Evolutionary conservation across 2,888 invertebrate species (phyloP).

Genomic region (Ligdia adustata): DNA sequence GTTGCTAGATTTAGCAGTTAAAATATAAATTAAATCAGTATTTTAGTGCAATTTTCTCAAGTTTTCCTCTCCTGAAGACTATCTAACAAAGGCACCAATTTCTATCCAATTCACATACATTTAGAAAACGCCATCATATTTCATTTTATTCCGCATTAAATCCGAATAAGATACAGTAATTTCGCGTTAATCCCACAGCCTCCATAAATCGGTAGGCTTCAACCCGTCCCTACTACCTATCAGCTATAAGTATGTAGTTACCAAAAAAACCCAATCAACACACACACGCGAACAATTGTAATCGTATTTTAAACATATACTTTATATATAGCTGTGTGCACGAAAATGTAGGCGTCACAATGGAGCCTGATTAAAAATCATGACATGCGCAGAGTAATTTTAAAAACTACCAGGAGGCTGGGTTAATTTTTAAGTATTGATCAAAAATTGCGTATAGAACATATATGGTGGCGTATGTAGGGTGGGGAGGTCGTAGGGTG

Average conservation of each 20-base stretch:
- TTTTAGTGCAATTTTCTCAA: too few species aligned
- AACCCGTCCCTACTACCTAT: constrained; percentile 23
- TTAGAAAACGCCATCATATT: constrained; percentile 22
- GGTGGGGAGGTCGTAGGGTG: constrained; percentile 33
- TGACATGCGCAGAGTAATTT: constrained; percentile 83
- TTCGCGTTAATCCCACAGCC: constrained; percentile 26
- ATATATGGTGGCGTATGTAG: constrained; percentile 40
- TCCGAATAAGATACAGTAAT: constrained; percentile 28
- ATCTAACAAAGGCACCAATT: neutral
- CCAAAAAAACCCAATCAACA: constrained; percentile 43
- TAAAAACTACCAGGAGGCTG: constrained; percentile 81
- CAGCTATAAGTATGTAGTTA: constrained; percentile 37
- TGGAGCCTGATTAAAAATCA: constrained; percentile 81
- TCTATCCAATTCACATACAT: constrained; percentile 10
- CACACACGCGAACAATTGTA: constrained; percentile 39
- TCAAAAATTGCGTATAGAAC: constrained; percentile 80
- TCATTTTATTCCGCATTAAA: constrained; percentile 25
- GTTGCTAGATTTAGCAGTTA: too few species aligned
- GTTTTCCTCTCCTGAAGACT: too few species aligned
- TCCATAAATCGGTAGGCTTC: constrained; percentile 24
- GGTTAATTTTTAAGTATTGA: constrained; percentile 85
- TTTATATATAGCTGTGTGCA: constrained; percentile 31
- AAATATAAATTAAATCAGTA: too few species aligned
- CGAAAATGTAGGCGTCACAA: constrained; percentile 65
- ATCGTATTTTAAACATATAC: constrained; percentile 37